Evolutionary conservation across 2,113 vertebrate species (phyloP).

Genomic region (Heterocephalus glaber): DNA sequence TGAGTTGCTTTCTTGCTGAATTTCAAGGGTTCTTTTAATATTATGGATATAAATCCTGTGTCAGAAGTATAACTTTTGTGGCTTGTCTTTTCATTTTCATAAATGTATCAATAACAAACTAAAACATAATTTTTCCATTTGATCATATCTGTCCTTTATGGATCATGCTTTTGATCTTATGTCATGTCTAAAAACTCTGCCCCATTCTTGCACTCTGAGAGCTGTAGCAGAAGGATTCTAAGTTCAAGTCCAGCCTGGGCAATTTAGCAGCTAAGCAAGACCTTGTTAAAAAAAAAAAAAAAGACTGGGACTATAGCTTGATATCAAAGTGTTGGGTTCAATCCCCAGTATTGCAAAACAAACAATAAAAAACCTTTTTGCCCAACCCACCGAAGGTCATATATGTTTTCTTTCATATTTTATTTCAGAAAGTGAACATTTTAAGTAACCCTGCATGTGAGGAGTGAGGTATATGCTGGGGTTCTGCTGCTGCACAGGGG

Average conservation of each 20-base stretch:
- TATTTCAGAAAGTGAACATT: neutral
- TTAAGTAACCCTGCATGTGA: too few species aligned
- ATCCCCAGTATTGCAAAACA: neutral
- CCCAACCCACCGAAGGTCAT: neutral
- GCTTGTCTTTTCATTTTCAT: too few species aligned
- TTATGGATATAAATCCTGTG: neutral
- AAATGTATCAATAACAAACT: neutral
- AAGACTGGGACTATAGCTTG: neutral
- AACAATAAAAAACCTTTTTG: neutral
- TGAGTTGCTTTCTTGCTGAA: neutral
- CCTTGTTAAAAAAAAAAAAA: neutral
- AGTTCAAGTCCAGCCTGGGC: neutral
- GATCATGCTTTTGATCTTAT: neutral
- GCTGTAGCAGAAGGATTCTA: neutral
- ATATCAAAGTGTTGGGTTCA: neutral
- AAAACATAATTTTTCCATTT: neutral
- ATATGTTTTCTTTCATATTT: neutral
- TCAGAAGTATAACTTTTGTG: neutral
- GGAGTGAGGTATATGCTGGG: neutral
- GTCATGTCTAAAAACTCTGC: neutral
- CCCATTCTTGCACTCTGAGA: neutral
- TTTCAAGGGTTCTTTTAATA: neutral
- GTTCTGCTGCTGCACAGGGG: rapidly evolving
- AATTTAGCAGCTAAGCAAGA: neutral
- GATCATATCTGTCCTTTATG: neutral